These are phyloP conservation scores for Frankliniella intonsa DNA, from an alignment of 2,888 invertebrate genomes.

Conservation along the genomic window DNA sequence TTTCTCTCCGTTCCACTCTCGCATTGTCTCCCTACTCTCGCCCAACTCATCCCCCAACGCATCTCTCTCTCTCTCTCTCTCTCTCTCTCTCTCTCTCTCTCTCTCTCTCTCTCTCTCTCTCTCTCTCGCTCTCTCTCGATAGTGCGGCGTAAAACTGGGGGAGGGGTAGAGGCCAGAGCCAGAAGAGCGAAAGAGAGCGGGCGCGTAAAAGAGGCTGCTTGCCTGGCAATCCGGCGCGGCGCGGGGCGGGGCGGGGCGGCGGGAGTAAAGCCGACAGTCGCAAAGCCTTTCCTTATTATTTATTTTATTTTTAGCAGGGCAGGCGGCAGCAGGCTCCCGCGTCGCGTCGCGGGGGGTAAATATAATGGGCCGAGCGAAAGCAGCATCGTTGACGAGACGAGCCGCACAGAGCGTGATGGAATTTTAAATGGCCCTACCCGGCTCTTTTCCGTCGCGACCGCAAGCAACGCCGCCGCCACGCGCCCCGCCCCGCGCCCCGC, in stretches of 20 bases:
- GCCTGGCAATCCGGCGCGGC: background rate
- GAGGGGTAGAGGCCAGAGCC: too few relatives aligned
- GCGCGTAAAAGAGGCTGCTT: too few relatives aligned
- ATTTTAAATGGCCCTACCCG: background rate
- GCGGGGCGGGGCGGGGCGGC: too few relatives aligned
- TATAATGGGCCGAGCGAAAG: constrained; percentile 33
- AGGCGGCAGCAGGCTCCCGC: too few relatives aligned
- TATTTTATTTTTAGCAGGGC: too few relatives aligned
- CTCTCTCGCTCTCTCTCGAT: constrained; percentile 6
- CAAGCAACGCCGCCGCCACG: background rate
- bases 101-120: background rate
- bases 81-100: constrained; percentile 28
- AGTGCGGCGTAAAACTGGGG: too few relatives aligned
- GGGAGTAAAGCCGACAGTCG: background rate
- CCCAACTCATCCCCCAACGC: background rate
- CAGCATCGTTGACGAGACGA: constrained; percentile 29
- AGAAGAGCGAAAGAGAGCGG: too few relatives aligned
- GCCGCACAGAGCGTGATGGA: constrained; percentile 29
- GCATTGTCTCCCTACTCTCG: too few relatives aligned
- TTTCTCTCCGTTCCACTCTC: too few relatives aligned
- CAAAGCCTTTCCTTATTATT: constrained; percentile 28
- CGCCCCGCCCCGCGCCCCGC: background rate
- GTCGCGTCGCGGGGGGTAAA: background rate
- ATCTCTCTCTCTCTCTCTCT: background rate
- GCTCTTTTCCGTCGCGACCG: background rate